These are phyloP conservation scores for Saguinus midas DNA, from an alignment of 2,113 vertebrate genomes.

Conservation along the genomic window DNA sequence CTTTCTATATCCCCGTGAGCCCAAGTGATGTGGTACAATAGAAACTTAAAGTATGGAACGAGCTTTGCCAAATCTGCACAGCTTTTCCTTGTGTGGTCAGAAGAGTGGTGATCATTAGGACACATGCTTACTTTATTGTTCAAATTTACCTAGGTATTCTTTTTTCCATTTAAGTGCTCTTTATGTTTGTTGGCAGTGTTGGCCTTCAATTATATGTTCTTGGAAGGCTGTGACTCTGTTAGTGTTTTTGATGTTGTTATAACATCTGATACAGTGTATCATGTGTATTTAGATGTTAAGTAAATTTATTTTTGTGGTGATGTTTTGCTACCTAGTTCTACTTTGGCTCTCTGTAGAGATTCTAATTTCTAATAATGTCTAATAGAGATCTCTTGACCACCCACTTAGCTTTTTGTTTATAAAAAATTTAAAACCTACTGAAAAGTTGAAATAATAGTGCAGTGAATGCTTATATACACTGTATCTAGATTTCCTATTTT, in stretches of 20 bases:
- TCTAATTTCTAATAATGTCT: background rate
- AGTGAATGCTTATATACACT: background rate
- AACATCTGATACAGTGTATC: background rate
- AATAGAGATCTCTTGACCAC: background rate
- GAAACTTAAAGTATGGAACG: background rate
- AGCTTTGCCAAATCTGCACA: background rate
- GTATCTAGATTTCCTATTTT: background rate
- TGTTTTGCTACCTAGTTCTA: background rate
- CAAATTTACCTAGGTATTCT: background rate
- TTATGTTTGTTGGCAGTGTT: background rate
- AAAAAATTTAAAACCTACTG: background rate
- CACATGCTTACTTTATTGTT: background rate
- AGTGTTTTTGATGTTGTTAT: background rate
- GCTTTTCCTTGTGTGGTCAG: background rate
- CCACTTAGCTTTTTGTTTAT: background rate
- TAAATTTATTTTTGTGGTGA: background rate
- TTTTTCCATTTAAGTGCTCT: background rate
- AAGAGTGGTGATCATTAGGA: background rate
- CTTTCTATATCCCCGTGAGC: background rate
- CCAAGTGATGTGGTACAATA: background rate
- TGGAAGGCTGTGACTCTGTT: background rate
- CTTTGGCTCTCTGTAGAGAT: background rate
- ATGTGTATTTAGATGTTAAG: background rate
- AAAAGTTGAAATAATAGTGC: background rate
- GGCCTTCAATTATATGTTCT: background rate